Evolutionary conservation across 2,888 invertebrate genomes (phyloP).

Genomic region (Antitype chi): DNA sequence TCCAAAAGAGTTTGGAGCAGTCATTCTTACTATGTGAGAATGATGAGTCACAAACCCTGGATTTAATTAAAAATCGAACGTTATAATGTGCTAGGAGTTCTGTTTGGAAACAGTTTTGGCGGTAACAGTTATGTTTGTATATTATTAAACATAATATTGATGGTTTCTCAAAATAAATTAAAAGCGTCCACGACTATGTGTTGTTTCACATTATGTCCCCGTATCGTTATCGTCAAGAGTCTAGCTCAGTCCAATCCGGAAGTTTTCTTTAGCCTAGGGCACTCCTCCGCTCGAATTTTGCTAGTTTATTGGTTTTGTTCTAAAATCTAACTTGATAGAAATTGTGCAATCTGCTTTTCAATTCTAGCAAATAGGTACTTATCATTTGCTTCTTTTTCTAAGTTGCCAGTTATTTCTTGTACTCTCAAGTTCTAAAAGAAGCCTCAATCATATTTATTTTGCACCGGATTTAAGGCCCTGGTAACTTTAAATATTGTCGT

Average conservation of each 20-base stretch:
- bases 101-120: neutral
- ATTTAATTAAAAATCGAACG: conserved; percentile 22
- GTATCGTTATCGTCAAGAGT: neutral
- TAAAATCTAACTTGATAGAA: neutral
- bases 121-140: neutral
- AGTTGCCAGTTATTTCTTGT: neutral
- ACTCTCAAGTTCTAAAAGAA: neutral
- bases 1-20: conserved; percentile 19
- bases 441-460: neutral
- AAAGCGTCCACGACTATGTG: neutral
- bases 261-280: neutral
- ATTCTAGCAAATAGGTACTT: neutral
- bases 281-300: neutral
- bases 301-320: conserved; percentile 2
- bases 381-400: neutral
- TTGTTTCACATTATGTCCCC: neutral
- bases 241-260: neutral
- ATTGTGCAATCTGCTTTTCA: neutral
- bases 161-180: conserved; percentile 3
- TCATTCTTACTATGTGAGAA: conserved; percentile 46
- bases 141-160: neutral
- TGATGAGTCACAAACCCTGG: conserved; percentile 63
- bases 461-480: neutral
- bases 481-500: too few relatives aligned
- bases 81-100: neutral